Evolutionary conservation across 2,888 invertebrate species (phyloP).

Genomic region (Habrosyne pyritoides): DNA sequence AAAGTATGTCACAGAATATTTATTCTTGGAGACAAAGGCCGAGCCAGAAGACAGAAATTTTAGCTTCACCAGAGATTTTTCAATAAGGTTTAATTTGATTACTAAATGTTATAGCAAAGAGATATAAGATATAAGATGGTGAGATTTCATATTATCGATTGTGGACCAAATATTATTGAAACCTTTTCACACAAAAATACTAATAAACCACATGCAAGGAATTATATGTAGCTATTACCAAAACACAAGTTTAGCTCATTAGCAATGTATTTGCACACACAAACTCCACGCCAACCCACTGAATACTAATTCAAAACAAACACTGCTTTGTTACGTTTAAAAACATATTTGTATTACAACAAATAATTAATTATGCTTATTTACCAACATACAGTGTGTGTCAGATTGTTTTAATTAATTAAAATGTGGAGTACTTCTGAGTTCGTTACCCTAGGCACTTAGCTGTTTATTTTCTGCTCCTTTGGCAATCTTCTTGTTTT

Average conservation of each 20-base stretch:
- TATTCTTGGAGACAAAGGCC: too few relatives aligned
- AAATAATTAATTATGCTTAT: slow-evolving; percentile 36
- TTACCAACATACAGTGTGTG: slow-evolving; percentile 16
- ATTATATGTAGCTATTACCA: slow-evolving; percentile 7
- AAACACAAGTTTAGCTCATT: slow-evolving; percentile 12
- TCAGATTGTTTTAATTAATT: slow-evolving; percentile 1
- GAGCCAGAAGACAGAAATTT: too few relatives aligned
- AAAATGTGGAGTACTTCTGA: neutral
- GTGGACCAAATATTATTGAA: too few relatives aligned
- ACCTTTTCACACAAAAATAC: too few relatives aligned
- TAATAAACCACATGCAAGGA: too few relatives aligned
- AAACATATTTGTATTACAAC: slow-evolving; percentile 18
- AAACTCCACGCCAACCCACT: slow-evolving; percentile 19
- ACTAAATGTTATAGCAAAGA: too few relatives aligned
- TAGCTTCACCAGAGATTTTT: too few relatives aligned
- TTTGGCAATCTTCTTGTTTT: neutral
- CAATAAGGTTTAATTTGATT: too few relatives aligned
- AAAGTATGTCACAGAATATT: too few relatives aligned
- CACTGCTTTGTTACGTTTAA: slow-evolving; percentile 24
- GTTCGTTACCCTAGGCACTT: neutral
- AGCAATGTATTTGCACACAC: slow-evolving; percentile 13
- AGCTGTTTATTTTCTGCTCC: neutral
- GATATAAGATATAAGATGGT: too few relatives aligned
- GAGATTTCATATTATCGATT: too few relatives aligned
- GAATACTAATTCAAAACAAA: slow-evolving; percentile 32